Evolutionary conservation across 2,113 vertebrate species (phyloP).

Genomic region (Rhea pennata): DNA sequence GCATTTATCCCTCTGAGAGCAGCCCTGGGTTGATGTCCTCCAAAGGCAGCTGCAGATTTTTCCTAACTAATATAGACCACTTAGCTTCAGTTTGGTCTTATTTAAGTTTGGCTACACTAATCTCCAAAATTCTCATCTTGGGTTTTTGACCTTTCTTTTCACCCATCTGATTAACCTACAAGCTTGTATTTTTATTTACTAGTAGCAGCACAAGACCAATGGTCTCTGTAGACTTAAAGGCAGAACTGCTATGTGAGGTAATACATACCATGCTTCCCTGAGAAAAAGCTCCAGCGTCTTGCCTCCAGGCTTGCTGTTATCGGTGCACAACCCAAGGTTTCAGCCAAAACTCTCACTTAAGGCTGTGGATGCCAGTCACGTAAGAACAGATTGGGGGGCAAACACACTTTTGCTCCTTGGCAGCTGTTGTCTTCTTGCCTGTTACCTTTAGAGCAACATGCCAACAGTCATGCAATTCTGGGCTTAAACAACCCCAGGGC

Average conservation of each 20-base stretch:
- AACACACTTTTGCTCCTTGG: not conserved
- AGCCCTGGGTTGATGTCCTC: not conserved
- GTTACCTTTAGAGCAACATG: not conserved
- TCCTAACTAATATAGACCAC: fast-evolving
- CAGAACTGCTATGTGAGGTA: not conserved
- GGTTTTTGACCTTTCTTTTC: not conserved
- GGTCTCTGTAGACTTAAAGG: not conserved
- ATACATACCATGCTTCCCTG: fast-evolving
- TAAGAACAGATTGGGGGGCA: not conserved
- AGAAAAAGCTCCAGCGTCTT: not conserved
- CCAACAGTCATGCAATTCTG: fast-evolving
- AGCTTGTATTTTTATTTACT: not conserved
- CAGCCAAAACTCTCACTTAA: not conserved
- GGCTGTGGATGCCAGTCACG: not conserved
- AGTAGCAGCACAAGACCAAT: not conserved
- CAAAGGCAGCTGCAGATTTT: not conserved
- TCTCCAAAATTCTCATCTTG: not conserved
- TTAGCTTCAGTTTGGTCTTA: not conserved
- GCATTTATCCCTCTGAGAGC: not conserved
- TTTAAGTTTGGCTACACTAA: not conserved
- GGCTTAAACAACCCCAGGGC: not conserved
- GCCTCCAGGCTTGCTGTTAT: not conserved
- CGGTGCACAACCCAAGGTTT: not conserved
- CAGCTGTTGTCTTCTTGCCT: not conserved
- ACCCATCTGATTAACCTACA: not conserved